Conservation (phyloP, 2,797 vertebrate species). For the Sardinella longiceps region DNA sequence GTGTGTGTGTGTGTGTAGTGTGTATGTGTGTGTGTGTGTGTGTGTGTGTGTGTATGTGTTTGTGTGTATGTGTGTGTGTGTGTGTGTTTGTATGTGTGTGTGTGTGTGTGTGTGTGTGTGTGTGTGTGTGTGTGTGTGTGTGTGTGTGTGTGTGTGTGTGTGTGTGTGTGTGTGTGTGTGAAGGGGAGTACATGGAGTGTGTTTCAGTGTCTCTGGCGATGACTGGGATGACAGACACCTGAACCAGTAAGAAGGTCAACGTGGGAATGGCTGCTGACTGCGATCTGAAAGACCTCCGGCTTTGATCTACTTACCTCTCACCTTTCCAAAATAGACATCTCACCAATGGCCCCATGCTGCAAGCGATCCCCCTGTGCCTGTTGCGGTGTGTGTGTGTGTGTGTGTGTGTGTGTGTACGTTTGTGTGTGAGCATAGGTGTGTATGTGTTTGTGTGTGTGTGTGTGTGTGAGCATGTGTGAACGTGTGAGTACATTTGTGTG, state of each 20-base stretch:
- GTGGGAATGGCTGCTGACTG: slow-evolving; percentile 63
- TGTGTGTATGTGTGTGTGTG: background rate
- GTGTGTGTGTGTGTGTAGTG: background rate
- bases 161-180: slow-evolving; percentile 37
- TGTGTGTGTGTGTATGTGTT: slow-evolving; percentile 30
- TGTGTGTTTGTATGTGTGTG: background rate
- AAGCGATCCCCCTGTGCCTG: slow-evolving; percentile 36
- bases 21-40: no score
- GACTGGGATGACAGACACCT: slow-evolving; percentile 64
- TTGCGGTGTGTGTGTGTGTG: slow-evolving; percentile 36
- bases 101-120: slow-evolving; percentile 22
- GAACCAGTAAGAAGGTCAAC: slow-evolving; percentile 71
- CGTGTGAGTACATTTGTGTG: no score
- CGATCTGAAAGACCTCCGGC: slow-evolving; percentile 44
- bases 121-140: slow-evolving; percentile 37
- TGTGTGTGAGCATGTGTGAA: no score
- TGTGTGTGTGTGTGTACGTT: slow-evolving; percentile 46
- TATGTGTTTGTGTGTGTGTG: no score
- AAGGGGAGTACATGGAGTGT: slow-evolving; percentile 46
- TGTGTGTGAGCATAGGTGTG: no score
- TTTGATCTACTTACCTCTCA: slow-evolving; percentile 75
- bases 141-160: slow-evolving; percentile 14
- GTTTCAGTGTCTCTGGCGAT: slow-evolving; percentile 39
- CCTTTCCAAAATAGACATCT: slow-evolving; percentile 73
- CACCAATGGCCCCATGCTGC: slow-evolving; percentile 55